Evolutionary conservation across 2,797 vertebrate genomes (phyloP).

Genomic region (Limnodromus scolopaceus): DNA sequence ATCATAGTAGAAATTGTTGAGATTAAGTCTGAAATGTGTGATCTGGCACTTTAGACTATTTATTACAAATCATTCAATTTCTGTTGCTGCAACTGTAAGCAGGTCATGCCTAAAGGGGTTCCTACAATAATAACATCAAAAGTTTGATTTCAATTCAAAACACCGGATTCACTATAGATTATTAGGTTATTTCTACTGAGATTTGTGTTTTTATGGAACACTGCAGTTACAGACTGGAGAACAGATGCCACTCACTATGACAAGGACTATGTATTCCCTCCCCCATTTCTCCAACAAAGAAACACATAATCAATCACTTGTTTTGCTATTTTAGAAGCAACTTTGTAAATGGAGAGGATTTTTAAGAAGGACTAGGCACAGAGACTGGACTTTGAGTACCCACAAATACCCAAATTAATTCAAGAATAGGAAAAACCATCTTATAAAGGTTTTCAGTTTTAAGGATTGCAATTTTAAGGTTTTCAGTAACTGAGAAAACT

Average conservation of each 20-base stretch:
- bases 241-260: neutral
- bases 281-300: neutral
- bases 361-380: neutral
- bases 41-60: neutral
- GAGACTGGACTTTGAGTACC: neutral
- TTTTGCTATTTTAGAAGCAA: neutral
- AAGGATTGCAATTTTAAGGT: neutral
- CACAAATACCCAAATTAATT: neutral
- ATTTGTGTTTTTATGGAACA: neutral
- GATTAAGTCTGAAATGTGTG: neutral
- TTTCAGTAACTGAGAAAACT: conserved; percentile 10
- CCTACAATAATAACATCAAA: neutral
- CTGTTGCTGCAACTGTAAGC: neutral
- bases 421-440: neutral
- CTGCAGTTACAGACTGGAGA: neutral
- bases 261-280: neutral
- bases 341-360: neutral
- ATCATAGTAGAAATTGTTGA: neutral
- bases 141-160: neutral
- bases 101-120: neutral
- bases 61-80: neutral
- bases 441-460: neutral
- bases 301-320: neutral
- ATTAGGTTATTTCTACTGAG: conserved; percentile 9
- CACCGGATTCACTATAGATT: neutral